Base-by-base conservation (phyloP, 2,797 vertebrate species). In the Anguilla anguilla region DNA sequence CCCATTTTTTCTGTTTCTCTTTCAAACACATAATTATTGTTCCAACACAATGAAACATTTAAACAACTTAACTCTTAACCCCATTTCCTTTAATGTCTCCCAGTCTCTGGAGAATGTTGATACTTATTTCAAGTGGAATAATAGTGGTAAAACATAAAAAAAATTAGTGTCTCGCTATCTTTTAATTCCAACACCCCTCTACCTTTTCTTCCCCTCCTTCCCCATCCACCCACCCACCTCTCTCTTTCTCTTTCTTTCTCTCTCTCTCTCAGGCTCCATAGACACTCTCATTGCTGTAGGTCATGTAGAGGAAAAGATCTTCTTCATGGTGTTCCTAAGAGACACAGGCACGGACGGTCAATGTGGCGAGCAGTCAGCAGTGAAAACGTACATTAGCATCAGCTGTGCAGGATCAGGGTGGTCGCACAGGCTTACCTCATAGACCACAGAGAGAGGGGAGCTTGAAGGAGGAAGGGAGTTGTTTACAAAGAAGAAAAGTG, bases 401-500 rank as follows among this genome's bases (percentile, higher is more conserved):
- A 49, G 17, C 19, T 0, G 49, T 49, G 19, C 39, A 43, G 22
- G 46, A n/a, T 22, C 17, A 39, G 61, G 43, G 39, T 46, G 10
- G 57, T 22, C 1, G 7, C 2, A 28, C 82, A 49, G 13, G 53
- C 31, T 93, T 94, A 99, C 98, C 98, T 99, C 97, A 90, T 99
- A 99, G 1, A 99, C 97, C 87, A 97, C 97, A 83, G 98, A 98
- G 93, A 99, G 98, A 22, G 98, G 97, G 35, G 97, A 98, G 89
- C 98, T 99, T 85, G 98, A 98, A 22, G 98, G 98, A 87, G 98
- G 98, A 89, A 99, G 97, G 67, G 98, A 97, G 90, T 99, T 99
- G 96, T 98, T 98, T 92, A 99, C 98, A 0, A 99, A 99, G 95
- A 99, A 99, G 96, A 99, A 99, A 84, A 99, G 96, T 0, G 98